These are phyloP conservation scores for Tympanoctomys barrerae DNA, from an alignment of 2,797 vertebrate species.

Conservation along the genomic window DNA sequence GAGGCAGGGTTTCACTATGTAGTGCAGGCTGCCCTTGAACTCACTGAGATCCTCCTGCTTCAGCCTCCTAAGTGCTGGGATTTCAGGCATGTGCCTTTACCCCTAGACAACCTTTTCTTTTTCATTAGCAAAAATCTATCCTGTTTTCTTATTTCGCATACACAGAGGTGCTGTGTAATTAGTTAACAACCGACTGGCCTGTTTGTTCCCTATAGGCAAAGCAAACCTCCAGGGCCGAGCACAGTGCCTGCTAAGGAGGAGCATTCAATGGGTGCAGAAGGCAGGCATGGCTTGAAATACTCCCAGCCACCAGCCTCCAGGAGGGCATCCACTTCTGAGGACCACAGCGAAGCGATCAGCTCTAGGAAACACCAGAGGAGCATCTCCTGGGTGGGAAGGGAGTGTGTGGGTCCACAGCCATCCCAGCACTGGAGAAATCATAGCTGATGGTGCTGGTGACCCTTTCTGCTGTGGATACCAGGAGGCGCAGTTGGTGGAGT, in stretches of 20 bases:
- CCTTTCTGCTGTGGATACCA: background rate
- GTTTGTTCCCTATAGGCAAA: background rate
- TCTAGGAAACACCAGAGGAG: background rate
- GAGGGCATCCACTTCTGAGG: background rate
- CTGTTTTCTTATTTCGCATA: background rate
- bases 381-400: background rate
- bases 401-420: background rate
- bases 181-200: background rate
- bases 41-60: background rate
- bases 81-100: background rate
- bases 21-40: background rate
- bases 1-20: background rate
- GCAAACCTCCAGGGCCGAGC: background rate
- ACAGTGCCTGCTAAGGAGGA: background rate
- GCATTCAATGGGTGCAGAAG: background rate
- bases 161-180: background rate
- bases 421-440: background rate
- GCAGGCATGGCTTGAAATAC: background rate
- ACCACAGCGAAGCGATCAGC: background rate
- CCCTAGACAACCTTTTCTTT: background rate
- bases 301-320: background rate
- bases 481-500: slow-evolving; percentile 31
- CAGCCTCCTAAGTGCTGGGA: background rate
- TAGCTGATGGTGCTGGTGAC: slow-evolving; percentile 7
- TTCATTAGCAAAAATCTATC: background rate